Evolutionary conservation across 2,113 vertebrate genomes (phyloP).

Genomic region (Acrocephalus kingi): DNA sequence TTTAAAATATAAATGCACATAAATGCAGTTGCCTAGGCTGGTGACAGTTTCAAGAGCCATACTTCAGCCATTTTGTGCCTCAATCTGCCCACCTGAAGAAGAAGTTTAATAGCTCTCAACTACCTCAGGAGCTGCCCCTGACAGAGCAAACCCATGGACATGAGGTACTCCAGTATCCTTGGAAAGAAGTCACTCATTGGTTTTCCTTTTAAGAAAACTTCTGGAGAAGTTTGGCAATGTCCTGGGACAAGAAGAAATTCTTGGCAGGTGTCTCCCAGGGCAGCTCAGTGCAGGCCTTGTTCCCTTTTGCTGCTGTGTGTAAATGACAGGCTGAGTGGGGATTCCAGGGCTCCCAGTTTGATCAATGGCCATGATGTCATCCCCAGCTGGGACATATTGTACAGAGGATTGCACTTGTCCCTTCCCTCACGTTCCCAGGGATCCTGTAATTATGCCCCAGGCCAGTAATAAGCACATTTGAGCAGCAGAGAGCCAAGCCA

Average conservation of each 20-base stretch:
- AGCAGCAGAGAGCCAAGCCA: not conserved
- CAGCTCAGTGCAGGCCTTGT: not conserved
- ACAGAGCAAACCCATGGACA: not conserved
- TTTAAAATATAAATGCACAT: not conserved
- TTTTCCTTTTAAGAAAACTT: not conserved
- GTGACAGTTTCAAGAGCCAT: not conserved
- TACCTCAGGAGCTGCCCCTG: not conserved
- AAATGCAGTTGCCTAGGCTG: not conserved
- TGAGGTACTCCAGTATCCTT: not conserved
- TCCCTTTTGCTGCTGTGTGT: not conserved
- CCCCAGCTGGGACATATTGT: not conserved
- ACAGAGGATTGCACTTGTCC: not conserved
- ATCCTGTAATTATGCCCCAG: not conserved
- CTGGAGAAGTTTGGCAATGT: not conserved
- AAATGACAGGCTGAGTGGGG: not conserved
- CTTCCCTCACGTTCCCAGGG: not conserved
- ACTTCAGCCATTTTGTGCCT: not conserved
- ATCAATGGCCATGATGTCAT: not conserved
- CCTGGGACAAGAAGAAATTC: not conserved
- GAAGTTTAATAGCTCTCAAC: not conserved
- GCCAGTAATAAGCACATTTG: not conserved
- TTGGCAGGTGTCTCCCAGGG: not conserved
- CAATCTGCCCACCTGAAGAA: not conserved
- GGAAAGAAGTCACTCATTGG: not conserved
- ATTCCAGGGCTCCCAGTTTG: not conserved